phyloP scores from a whole-genome alignment of 2,113 vertebrate species.

The Butastur rufipennis region DNA sequence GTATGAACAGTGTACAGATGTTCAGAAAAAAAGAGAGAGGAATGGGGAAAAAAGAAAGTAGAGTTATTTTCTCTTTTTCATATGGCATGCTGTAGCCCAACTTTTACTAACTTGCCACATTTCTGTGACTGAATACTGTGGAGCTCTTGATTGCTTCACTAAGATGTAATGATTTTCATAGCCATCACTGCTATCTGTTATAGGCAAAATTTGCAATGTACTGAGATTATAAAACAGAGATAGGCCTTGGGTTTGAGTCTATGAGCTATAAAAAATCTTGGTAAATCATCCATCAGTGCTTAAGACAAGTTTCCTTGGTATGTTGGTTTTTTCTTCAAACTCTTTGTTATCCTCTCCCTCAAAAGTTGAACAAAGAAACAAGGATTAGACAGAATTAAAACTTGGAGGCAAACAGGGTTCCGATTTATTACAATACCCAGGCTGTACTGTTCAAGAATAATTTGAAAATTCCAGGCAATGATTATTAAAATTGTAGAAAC shows the following conservation, averaged over 20 bases:
- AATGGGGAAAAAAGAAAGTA: not conserved
- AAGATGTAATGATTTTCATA: not conserved
- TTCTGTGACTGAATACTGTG: not conserved
- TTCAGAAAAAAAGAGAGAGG: not conserved
- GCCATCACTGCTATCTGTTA: not conserved
- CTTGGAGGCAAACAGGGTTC: not conserved
- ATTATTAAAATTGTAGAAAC: not conserved
- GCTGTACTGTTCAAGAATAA: not conserved
- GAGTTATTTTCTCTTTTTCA: not conserved
- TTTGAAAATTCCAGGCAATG: not conserved
- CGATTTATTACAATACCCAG: conserved; percentile 11
- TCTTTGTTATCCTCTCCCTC: not conserved
- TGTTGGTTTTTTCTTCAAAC: not conserved
- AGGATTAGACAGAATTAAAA: conserved; percentile 29
- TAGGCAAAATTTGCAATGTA: not conserved
- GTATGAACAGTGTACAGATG: not conserved
- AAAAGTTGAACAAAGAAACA: conserved; percentile 1
- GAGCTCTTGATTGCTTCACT: not conserved
- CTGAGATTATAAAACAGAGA: not conserved
- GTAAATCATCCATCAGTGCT: not conserved
- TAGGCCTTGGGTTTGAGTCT: not conserved
- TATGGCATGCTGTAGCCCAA: not conserved
- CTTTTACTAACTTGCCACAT: not conserved
- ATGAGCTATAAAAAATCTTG: not conserved
- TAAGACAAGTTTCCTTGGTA: not conserved